Conservation (phyloP, 2,797 vertebrate species). For the Astyanax mexicanus region DNA sequence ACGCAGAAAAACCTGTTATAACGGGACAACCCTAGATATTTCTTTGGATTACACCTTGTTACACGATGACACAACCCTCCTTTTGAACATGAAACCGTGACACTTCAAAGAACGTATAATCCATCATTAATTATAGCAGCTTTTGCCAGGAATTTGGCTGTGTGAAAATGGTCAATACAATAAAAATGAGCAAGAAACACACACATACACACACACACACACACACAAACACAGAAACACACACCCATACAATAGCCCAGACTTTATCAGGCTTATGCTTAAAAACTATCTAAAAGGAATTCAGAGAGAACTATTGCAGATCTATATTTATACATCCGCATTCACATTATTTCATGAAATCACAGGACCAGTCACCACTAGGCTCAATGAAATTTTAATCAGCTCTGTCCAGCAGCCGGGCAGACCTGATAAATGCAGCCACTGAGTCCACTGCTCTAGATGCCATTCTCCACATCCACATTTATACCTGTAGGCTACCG, state of each 20-base stretch:
- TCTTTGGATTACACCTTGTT: slow-evolving; percentile 46
- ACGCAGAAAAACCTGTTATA: slow-evolving; percentile 30
- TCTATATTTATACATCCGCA: slow-evolving; percentile 54
- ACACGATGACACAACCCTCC: slow-evolving; percentile 19
- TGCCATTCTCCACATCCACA: slow-evolving; percentile 37
- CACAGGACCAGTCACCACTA: slow-evolving; percentile 47
- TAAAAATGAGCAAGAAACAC: slow-evolving; percentile 3
- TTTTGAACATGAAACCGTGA: slow-evolving; percentile 50
- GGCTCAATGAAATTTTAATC: slow-evolving; percentile 59
- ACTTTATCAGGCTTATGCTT: slow-evolving; percentile 19
- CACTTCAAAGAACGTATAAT: slow-evolving; percentile 49
- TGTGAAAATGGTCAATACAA: slow-evolving; percentile 1
- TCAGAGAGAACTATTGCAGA: slow-evolving; percentile 28
- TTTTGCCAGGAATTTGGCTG: slow-evolving; percentile 11
- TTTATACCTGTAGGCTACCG: slow-evolving; percentile 41
- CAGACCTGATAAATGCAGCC: slow-evolving; percentile 53
- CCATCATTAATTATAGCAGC: slow-evolving; percentile 51
- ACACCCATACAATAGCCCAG: neutral
- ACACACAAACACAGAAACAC: neutral
- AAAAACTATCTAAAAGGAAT: slow-evolving; percentile 6
- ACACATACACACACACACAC: neutral
- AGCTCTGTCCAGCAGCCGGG: slow-evolving; percentile 45
- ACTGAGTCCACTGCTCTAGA: slow-evolving; percentile 41
- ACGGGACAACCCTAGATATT: slow-evolving; percentile 36
- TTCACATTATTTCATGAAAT: slow-evolving; percentile 54